Conservation (phyloP, 2,797 vertebrate genomes). For the Oophaga sylvatica region DNA sequence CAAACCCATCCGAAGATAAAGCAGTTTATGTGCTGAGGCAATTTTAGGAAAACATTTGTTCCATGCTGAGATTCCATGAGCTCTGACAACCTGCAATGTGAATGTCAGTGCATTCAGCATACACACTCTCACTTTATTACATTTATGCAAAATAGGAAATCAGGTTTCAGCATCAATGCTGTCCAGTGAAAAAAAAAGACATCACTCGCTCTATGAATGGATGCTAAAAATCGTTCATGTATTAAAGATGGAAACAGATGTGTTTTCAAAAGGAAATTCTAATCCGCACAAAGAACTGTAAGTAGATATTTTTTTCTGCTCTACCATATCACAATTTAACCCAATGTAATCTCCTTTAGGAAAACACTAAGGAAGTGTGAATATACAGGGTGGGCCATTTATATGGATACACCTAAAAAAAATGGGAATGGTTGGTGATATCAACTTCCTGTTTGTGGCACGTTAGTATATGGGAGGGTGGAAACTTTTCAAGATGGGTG, state of each 20-base stretch:
- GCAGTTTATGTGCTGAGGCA: slow-evolving; percentile 58
- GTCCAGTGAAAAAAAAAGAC: slow-evolving; percentile 16
- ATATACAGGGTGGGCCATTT: too few relatives aligned
- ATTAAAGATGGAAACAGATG: slow-evolving; percentile 9
- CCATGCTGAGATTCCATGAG: slow-evolving; percentile 58
- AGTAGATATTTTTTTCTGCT: neutral
- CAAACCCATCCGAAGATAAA: slow-evolving; percentile 60
- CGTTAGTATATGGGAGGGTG: too few relatives aligned
- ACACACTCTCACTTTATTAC: slow-evolving; percentile 47
- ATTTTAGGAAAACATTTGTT: slow-evolving; percentile 60
- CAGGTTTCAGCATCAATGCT: slow-evolving; percentile 28
- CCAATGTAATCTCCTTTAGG: neutral
- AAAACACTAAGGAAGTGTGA: neutral
- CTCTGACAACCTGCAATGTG: slow-evolving; percentile 48
- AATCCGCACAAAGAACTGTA: neutral
- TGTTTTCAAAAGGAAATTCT: neutral
- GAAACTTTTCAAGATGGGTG: too few relatives aligned
- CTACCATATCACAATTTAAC: neutral
- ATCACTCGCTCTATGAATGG: neutral
- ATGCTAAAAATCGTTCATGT: slow-evolving; percentile 12
- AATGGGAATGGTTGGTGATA: too few relatives aligned
- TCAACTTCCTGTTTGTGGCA: too few relatives aligned
- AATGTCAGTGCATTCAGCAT: slow-evolving; percentile 51
- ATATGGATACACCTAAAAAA: too few relatives aligned
- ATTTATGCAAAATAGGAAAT: slow-evolving; percentile 53